These are phyloP conservation scores for Leptobrachium ailaonicum DNA, from an alignment of 2,113 vertebrate species.

Conservation along the genomic window DNA sequence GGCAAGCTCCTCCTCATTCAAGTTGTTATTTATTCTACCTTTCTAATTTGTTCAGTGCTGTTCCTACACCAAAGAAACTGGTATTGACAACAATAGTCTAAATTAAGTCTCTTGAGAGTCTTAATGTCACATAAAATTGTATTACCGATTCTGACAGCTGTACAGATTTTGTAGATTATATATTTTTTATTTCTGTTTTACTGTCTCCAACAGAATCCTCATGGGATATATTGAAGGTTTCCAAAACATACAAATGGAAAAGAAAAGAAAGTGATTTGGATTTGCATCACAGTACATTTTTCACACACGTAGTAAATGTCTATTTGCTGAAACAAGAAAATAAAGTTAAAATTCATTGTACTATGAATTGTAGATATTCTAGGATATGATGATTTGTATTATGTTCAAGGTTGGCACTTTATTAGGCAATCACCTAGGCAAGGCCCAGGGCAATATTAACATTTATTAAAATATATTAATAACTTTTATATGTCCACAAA, in stretches of 20 bases:
- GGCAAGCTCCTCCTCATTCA: neutral
- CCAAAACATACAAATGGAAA: constrained; percentile 22
- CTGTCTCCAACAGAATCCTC: constrained; percentile 5
- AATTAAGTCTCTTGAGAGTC: constrained; percentile 25
- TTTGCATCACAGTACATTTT: too few relatives aligned
- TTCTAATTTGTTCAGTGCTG: constrained; percentile 14
- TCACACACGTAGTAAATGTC: too few relatives aligned
- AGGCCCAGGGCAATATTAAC: too few relatives aligned
- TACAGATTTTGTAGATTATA: constrained; percentile 22
- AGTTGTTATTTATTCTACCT: constrained; percentile 1
- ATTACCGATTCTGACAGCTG: constrained; percentile 28
- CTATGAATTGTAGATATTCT: too few relatives aligned
- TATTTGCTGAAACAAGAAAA: too few relatives aligned
- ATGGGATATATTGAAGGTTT: constrained; percentile 9
- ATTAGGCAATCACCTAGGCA: too few relatives aligned
- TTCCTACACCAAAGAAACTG: constrained; percentile 20
- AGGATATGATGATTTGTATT: too few relatives aligned
- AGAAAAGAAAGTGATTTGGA: neutral
- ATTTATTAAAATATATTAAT: too few relatives aligned
- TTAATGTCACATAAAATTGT: constrained; percentile 28
- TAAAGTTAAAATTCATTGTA: too few relatives aligned
- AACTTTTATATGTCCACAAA: too few relatives aligned
- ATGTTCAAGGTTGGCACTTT: too few relatives aligned
- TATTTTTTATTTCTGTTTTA: constrained; percentile 24
- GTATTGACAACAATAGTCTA: constrained; percentile 30